Conservation (phyloP, 1,140 invertebrate species). For the Ridgeia piscesae region DNA sequence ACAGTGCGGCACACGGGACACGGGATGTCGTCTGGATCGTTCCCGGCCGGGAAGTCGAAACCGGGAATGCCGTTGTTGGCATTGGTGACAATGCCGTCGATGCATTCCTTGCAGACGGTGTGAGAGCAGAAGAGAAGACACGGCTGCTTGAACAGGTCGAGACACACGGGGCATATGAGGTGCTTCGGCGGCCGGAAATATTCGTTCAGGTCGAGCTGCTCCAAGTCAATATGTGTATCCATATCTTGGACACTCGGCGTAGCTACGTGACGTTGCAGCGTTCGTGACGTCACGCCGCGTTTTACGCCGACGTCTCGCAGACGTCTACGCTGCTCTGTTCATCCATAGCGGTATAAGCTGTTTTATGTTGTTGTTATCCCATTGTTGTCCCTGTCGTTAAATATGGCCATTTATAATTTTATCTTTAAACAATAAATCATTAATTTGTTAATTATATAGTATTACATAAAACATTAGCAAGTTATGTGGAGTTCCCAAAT, state of each 20-base stretch:
- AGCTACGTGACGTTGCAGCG: background rate
- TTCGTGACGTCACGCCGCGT: background rate
- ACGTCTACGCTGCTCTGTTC: background rate
- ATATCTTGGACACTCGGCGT: background rate
- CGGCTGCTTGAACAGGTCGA: background rate
- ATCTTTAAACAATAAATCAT: background rate
- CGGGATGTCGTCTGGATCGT: background rate
- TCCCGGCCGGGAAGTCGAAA: background rate
- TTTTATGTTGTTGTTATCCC: background rate
- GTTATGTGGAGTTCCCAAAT: background rate
- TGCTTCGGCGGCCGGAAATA: constrained; percentile 3
- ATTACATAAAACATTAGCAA: background rate
- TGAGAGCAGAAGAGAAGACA: background rate
- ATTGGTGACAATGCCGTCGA: background rate
- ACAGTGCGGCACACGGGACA: background rate
- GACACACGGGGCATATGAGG: background rate
- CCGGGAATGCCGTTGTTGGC: background rate
- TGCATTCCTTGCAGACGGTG: background rate
- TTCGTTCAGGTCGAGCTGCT: background rate
- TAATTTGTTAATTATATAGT: background rate
- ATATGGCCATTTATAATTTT: background rate
- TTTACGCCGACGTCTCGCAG: background rate
- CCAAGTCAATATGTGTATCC: background rate
- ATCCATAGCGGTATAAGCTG: background rate
- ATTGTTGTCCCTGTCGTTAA: no score